These are phyloP conservation scores for Bilobella aurantiaca DNA, from an alignment of 1,140 invertebrate species.

Conservation along the genomic window DNA sequence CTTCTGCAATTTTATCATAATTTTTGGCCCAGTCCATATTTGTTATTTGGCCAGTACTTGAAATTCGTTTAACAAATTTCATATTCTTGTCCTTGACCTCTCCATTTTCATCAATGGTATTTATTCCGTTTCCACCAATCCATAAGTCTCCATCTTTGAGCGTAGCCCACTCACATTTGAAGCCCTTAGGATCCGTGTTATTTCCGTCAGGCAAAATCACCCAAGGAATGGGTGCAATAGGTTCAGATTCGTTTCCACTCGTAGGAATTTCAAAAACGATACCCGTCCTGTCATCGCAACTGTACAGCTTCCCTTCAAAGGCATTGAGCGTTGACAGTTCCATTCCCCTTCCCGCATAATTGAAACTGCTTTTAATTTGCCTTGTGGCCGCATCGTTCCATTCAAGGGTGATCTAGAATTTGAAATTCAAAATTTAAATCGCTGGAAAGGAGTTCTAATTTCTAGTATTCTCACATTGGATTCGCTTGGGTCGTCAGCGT, in stretches of 20 bases:
- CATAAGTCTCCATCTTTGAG: conserved; percentile 81
- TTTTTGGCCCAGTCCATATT: conserved; percentile 62
- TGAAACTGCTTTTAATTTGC: conserved; percentile 56
- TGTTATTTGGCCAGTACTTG: conserved; percentile 63
- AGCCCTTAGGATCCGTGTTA: conserved; percentile 49
- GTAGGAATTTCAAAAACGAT: conserved; percentile 62
- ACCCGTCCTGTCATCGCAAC: conserved; percentile 92
- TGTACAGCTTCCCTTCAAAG: conserved; percentile 81
- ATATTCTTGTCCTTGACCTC: conserved; percentile 78
- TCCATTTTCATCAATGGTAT: conserved; percentile 62
- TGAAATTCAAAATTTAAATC: conserved; percentile 30
- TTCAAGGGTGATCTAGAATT: conserved; percentile 51
- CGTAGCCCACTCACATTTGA: conserved; percentile 96
- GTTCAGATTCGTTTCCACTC: conserved; percentile 37
- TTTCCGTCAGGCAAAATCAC: conserved; percentile 73
- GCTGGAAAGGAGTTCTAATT: not conserved
- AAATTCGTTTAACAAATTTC: conserved; percentile 84
- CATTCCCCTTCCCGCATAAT: conserved; percentile 83
- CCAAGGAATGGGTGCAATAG: conserved; percentile 66
- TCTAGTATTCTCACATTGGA: conserved; percentile 20
- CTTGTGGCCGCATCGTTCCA: conserved; percentile 56
- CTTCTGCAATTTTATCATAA: conserved; percentile 46
- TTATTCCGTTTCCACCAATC: conserved; percentile 68
- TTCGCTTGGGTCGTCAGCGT: conserved; percentile 11
- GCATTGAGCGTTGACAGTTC: conserved; percentile 91